Evolutionary conservation across 2,888 invertebrate species (phyloP).

Genomic region (Heliconius ismenius): DNA sequence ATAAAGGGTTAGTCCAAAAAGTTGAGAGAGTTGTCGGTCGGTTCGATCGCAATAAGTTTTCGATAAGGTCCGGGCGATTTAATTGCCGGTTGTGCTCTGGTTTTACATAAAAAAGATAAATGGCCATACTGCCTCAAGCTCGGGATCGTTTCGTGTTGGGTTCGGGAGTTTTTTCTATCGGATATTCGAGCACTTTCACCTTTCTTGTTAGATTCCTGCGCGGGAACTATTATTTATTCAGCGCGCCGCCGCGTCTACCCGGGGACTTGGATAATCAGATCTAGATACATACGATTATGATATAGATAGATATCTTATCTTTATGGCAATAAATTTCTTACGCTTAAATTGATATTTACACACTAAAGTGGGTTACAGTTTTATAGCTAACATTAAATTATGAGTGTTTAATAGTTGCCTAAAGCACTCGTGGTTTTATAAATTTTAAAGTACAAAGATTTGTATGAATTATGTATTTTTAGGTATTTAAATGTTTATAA

Average conservation of each 20-base stretch:
- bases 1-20: constrained; percentile 81
- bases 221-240: constrained; percentile 68
- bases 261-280: constrained; percentile 66
- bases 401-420: constrained; percentile 1
- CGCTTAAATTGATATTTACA: constrained; percentile 41
- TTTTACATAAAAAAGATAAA: constrained; percentile 82
- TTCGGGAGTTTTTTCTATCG: constrained; percentile 72
- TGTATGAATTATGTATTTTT: neutral
- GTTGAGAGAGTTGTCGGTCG: constrained; percentile 73
- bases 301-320: constrained; percentile 58
- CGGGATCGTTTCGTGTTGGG: constrained; percentile 71
- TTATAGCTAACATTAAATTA: constrained; percentile 6
- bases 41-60: constrained; percentile 81
- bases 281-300: constrained; percentile 69
- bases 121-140: constrained; percentile 74
- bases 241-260: constrained; percentile 56
- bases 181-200: constrained; percentile 73
- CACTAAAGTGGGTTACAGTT: constrained; percentile 33
- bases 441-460: neutral
- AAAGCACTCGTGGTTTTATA: neutral
- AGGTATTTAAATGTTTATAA: neutral
- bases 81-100: constrained; percentile 81
- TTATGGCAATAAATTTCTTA: constrained; percentile 50
- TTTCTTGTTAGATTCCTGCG: constrained; percentile 60
- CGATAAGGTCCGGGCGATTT: constrained; percentile 81